A percentile compares a stretch with the other conserved stretches of the same genome.
These are phyloP conservation scores for Amphilophus citrinellus DNA, from an alignment of 2,113 vertebrate genomes.

Conservation along the genomic window DNA sequence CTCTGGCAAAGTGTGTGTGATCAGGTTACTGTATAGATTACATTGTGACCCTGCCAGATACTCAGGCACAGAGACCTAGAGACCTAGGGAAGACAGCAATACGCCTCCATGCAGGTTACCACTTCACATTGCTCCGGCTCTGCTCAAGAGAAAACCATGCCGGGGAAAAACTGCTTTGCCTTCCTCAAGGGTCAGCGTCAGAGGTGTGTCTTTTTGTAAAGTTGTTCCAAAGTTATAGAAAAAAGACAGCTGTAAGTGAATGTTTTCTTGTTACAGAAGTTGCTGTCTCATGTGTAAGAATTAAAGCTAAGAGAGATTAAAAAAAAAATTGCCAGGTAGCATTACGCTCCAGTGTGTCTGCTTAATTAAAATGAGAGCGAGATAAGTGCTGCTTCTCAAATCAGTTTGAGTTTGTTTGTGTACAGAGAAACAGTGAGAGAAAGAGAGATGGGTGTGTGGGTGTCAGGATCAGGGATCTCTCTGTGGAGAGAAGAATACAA, in stretches of 20 bases:
- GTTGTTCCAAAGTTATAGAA: not conserved
- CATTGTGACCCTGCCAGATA: slow-evolving; percentile 75
- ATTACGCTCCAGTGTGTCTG: slow-evolving; percentile 54
- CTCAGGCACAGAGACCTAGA: slow-evolving; percentile 63
- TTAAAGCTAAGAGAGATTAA: slow-evolving; percentile 38
- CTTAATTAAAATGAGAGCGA: slow-evolving; percentile 71
- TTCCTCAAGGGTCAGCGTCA: slow-evolving; percentile 78
- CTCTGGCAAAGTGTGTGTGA: slow-evolving; percentile 79
- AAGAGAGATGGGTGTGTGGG: not conserved
- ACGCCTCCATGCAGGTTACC: slow-evolving; percentile 68
- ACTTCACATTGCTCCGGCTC: slow-evolving; percentile 47
- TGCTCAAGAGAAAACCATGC: slow-evolving; percentile 67
- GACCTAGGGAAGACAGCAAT: slow-evolving; percentile 59
- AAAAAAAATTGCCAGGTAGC: slow-evolving; percentile 18
- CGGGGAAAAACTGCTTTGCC: slow-evolving; percentile 79
- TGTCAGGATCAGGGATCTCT: not conserved
- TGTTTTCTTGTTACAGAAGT: slow-evolving; percentile 33
- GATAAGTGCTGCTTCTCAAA: slow-evolving; percentile 62
- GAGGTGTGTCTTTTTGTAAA: slow-evolving; percentile 65
- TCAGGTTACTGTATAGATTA: slow-evolving; percentile 86
- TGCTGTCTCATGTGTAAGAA: slow-evolving; percentile 39
- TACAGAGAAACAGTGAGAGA: slow-evolving; percentile 11
- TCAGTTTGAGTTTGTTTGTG: slow-evolving; percentile 54
- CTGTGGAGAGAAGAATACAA: slow-evolving; percentile 50
- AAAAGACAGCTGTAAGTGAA: not conserved